Percentiles rank a stretch among this genome's conserved stretches.
phyloP scores from a whole-genome alignment of 2,888 invertebrate genomes.

The Ferrisia virgata region DNA sequence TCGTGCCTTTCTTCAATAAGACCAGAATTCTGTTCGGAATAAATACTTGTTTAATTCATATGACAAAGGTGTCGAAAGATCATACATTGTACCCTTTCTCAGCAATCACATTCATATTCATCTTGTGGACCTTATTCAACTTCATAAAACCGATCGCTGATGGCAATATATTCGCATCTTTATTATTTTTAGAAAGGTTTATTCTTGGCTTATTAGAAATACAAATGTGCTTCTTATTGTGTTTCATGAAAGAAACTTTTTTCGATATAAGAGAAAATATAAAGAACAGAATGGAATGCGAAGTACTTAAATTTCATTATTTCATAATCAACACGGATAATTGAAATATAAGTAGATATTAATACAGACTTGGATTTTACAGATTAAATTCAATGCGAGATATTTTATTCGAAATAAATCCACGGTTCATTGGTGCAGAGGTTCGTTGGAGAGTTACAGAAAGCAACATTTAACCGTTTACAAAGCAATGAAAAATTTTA shows the following conservation, averaged over 20 bases:
- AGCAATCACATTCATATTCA: not conserved
- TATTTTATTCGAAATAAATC: not conserved
- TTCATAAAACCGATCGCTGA: not conserved
- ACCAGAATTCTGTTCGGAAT: not conserved
- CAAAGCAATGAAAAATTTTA: not conserved
- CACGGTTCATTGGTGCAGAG: not conserved
- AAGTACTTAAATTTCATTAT: not conserved
- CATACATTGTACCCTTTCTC: not conserved
- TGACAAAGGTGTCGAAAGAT: not conserved
- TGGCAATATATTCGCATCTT: not conserved
- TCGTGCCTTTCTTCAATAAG: not conserved
- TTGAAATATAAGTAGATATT: not conserved
- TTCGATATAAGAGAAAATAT: not conserved
- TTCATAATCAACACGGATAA: not conserved
- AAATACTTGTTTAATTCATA: not conserved
- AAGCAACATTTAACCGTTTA: not conserved
- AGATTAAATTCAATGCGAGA: not conserved
- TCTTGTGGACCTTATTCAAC: not conserved
- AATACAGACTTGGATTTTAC: not conserved
- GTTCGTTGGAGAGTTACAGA: not conserved
- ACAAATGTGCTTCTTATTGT: conserved; percentile 1
- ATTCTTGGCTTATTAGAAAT: not conserved
- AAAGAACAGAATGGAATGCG: not conserved
- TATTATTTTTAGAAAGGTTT: not conserved
- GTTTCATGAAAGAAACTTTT: not conserved